A percentile compares a stretch with the other conserved stretches of the same genome.
phyloP scores from a whole-genome alignment of 2,113 vertebrate species.

The Puma concolor region DNA sequence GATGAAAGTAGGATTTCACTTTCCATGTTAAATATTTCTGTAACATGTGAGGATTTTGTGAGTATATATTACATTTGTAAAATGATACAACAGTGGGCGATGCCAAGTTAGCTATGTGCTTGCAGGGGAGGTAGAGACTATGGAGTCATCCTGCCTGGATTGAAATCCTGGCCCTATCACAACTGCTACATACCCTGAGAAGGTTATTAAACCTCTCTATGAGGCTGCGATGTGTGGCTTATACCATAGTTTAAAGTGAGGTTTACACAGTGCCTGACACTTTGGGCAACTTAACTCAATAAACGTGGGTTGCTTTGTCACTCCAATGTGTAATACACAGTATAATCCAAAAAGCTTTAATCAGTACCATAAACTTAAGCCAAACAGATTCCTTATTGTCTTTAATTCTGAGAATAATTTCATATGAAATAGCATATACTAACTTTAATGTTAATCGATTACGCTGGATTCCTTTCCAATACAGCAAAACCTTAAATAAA shows the following conservation, averaged over 20 bases:
- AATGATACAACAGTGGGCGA: neutral
- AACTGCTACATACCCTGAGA: neutral
- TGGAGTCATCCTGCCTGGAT: neutral
- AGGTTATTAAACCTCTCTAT: neutral
- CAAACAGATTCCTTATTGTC: neutral
- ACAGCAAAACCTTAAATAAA: neutral
- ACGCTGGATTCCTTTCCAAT: neutral
- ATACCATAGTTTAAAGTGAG: neutral
- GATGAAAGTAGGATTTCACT: neutral
- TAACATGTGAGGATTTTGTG: neutral
- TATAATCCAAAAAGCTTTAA: neutral
- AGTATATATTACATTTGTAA: neutral
- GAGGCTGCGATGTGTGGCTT: neutral
- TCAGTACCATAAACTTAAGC: conserved; percentile 2
- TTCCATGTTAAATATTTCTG: neutral
- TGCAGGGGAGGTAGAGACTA: neutral
- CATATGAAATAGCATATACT: neutral
- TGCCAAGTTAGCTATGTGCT: neutral
- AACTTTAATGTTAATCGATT: neutral
- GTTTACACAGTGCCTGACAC: neutral
- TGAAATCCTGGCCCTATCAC: neutral
- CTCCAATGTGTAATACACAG: neutral
- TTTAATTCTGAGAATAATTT: conserved; percentile 41
- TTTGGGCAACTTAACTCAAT: neutral
- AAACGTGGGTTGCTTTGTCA: neutral